Evolutionary conservation across 2,888 invertebrate genomes (phyloP).

Genomic region (Ophioninae sp.): DNA sequence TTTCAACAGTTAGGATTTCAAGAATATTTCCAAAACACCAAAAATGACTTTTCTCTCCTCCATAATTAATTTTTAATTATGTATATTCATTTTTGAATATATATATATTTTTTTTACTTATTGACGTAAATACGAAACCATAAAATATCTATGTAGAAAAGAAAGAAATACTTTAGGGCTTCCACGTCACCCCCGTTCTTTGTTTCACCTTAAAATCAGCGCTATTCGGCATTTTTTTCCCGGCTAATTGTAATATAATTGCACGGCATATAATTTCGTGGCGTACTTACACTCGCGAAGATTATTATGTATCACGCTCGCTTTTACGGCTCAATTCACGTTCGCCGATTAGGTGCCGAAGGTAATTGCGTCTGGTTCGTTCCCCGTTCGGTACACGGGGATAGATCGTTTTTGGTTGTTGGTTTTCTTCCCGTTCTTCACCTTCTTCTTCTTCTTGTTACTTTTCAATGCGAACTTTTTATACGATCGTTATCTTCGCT

Average conservation of each 20-base stretch:
- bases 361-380: conserved; percentile 25
- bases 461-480: neutral
- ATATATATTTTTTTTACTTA: neutral
- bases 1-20: too few species aligned
- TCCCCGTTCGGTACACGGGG: conserved; percentile 5
- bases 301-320: conserved; percentile 39
- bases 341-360: conserved; percentile 33
- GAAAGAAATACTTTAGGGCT: conserved; percentile 27
- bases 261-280: conserved; percentile 26
- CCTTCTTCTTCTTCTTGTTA: neutral
- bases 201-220: neutral
- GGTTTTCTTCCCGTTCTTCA: neutral
- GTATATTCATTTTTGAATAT: neutral
- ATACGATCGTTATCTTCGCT: neutral
- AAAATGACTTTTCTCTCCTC: too few species aligned
- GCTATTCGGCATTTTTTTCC: conserved; percentile 29
- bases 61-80: neutral
- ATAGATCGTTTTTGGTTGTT: neutral
- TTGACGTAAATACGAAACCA: neutral
- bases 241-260: conserved; percentile 57
- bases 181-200: neutral
- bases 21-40: too few species aligned
- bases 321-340: conserved; percentile 55
- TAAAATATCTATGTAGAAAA: neutral
- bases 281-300: conserved; percentile 21